Conservation (phyloP, 2,113 vertebrate species). For the Microtus pennsylvanicus region DNA sequence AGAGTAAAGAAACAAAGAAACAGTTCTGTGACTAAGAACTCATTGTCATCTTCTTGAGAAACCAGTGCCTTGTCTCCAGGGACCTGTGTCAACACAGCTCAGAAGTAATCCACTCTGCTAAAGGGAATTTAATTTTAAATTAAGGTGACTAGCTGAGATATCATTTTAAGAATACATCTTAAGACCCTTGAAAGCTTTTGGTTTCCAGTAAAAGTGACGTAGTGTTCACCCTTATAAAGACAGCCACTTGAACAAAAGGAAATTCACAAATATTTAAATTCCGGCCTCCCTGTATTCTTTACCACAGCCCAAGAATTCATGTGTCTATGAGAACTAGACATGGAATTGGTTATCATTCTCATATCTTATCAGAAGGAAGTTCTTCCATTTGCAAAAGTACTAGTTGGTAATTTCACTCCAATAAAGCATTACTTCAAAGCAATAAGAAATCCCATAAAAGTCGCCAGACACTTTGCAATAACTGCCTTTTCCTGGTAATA, state of each 20-base stretch:
- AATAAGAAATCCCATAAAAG: constrained; percentile 32
- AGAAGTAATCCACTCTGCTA: constrained; percentile 4
- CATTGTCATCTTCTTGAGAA: background rate
- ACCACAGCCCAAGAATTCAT: background rate
- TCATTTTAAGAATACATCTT: background rate
- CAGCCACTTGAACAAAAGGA: constrained; percentile 4
- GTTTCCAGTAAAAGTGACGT: constrained; percentile 34
- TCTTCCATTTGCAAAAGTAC: constrained; percentile 36
- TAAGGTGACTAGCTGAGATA: background rate
- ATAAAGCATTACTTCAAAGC: background rate
- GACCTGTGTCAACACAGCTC: background rate
- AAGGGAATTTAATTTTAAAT: constrained; percentile 41
- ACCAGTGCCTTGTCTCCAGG: background rate
- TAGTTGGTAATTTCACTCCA: background rate
- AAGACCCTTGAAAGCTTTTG: constrained; percentile 26
- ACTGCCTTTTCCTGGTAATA: background rate
- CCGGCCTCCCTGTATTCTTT: background rate
- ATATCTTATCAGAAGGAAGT: background rate
- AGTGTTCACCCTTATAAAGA: background rate
- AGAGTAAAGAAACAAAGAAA: background rate
- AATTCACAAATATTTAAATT: constrained; percentile 39
- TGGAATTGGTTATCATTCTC: background rate
- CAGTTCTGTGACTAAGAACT: background rate
- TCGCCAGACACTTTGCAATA: background rate
- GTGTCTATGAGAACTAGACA: background rate